Evolutionary conservation across 2,797 vertebrate species (phyloP), one percentile per base, ranked within the genome.

Genomic region (Champsocephalus esox): DNA sequence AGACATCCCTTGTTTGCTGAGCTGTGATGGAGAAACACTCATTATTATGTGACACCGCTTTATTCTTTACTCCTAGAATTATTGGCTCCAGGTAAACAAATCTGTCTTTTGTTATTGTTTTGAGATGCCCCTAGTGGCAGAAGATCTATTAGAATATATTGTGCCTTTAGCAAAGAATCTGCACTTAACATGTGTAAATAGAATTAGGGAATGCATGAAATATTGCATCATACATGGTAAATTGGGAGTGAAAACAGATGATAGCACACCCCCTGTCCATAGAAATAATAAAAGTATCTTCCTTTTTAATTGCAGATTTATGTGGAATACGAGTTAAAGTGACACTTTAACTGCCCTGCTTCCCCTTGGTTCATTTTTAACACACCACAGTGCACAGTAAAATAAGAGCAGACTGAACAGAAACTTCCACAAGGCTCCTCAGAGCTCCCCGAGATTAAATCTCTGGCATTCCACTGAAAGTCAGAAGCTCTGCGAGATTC

Each of bases 401-500:
- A 91, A 80, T 69, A 75, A 83, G 79, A 89, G 80, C 75, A 88
- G 73, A 83, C 75, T 0, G 79, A 84, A 87, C 82, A 85, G 86
- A 79, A 87, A 89, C 77, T 68, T 89, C 81, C 81, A 87, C 84
- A 75, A 64, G 81, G 82, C 85, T 87, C 83, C 80, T 83, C 69
- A 3, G 84, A 76, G 89, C 75, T 82, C 78, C 76, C 66, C 77
- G 86, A 91, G 83, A 69, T 89, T 82, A 79, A 91, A 86, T 79
- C 76, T 80, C 77, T 80, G 86, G 81, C 82, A 58, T 66, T 78
- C 52, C 83, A 45, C 70, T 62, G 72, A 79, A 85, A 90, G 82
- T 87, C 85, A 86, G 89, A 77, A 90, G 88, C 88, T 87, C 73
- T 49, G 74, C 60, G 1, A 84, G 77, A 85, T 87, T 92, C 72